Base-by-base conservation (phyloP, 1,140 invertebrate species). In the Vanessa tameamea region DNA sequence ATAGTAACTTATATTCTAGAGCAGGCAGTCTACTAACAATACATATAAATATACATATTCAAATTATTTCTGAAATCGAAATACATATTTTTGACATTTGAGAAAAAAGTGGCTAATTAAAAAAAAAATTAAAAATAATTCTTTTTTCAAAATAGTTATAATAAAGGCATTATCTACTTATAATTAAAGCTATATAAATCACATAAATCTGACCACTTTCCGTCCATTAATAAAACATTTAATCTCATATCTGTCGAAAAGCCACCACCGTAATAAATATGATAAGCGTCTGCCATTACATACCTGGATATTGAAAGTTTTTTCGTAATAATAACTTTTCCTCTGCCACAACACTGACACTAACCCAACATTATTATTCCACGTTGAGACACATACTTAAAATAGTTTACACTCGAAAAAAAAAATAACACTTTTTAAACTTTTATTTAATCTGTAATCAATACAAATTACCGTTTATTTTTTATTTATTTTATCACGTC, bases 401-500 rank as follows among this genome's bases (percentile, higher is more conserved):
- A 50, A 71, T 64, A 51, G 48, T 64, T 55, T 64, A 53, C 61
- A 48, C 14, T 13, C 37, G 9, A 11, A 61, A 50, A 64, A 20
- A 20, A 61, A 61, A 63, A 64, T 51, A 70, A 64, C 23, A 64
- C 12, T 70, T 51, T 43, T 53, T 4, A 43, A 16, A 71, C 51
- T 43, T 64, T 47, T 71, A 31, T 23, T 51, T 64, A 31, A 20
- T 55, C 23, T 68, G 20, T 47, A 23, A 66, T 72, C 64, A 65
- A 65, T 72, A 65, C 23, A n/a, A 9, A 15, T 65, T 66, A 37
- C 53, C 70, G 64, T 72, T 26, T 51, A 43, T 64, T 13, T 64
- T 71, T 71, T 71, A 51, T 48, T 31, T 51, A 31, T 63, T 50
- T 37, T 47, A 48, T 48, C 50, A 14, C 16, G 47, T 47, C 5